Evolutionary conservation across 37 sponge, comb jelly and placozoan genomes (phyloP), one percentile per base, ranked within the genome.

Genomic region (Aplysina aerophoba): DNA sequence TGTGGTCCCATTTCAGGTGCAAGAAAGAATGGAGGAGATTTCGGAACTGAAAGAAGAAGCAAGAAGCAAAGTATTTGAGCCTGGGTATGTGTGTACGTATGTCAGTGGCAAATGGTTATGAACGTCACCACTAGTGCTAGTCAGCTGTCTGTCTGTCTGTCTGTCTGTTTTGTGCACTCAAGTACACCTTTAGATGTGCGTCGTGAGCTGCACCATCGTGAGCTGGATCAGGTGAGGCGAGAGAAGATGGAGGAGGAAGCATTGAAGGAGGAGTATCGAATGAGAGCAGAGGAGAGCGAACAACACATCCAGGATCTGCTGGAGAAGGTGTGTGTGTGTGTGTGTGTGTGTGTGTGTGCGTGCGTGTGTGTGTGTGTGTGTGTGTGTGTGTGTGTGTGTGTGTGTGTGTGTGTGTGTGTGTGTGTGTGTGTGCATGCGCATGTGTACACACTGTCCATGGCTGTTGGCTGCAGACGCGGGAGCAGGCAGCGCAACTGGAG

Each of bases 391-490:
- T 53, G 25, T 40, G 16, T 79, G 24, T 63, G 65, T 3, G 90
- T 89, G 35, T 28, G 62, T 59, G 34, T 53, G 25, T 40, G 16
- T 79, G 24, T 63, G 65, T 3, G n/a, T n/a, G n/a, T n/a, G n/a
- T n/a, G n/a, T n/a, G n/a, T n/a, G n/a, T n/a, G n/a, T n/a, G n/a
- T n/a, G n/a, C n/a, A n/a, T n/a, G n/a, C n/a, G n/a, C n/a, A n/a
- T n/a, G n/a, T n/a, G n/a, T n/a, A n/a, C n/a, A n/a, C n/a, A n/a
- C 50, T 44, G 50, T 44, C 50, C 3, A 11, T 44, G 50, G 8
- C 8, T 33, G 31, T n/a, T n/a, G n/a, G n/a, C n/a, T n/a, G 31
- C 41, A 89, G 93, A 89, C 84, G 57, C 63, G 84, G 20, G 84
- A 83, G 20, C 63, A 80, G 22, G 27, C 69, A 15, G 75, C 69